Percentiles rank a stretch among this genome's conserved stretches.
phyloP scores from a whole-genome alignment of 2,888 invertebrate species.

The Mantis religiosa region DNA sequence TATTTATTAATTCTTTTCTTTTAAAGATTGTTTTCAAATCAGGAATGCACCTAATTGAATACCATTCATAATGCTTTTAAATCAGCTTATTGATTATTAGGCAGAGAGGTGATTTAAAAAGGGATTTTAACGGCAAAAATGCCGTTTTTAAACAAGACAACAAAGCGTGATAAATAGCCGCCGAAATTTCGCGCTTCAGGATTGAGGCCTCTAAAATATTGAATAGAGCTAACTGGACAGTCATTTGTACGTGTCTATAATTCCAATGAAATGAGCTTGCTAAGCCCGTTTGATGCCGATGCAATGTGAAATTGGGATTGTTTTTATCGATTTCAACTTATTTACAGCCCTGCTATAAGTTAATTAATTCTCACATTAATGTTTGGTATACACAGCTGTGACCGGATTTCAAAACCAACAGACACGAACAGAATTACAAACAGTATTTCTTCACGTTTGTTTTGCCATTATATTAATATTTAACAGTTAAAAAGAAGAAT shows the following conservation, averaged over 20 bases:
- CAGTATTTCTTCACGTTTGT: neutral
- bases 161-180: neutral
- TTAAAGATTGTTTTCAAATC: too few relatives aligned
- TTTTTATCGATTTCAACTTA: neutral
- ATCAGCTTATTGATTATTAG: too few relatives aligned
- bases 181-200: neutral
- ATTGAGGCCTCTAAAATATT: neutral
- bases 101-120: too few relatives aligned
- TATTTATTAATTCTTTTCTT: too few relatives aligned
- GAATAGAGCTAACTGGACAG: neutral
- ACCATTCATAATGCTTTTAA: too few relatives aligned
- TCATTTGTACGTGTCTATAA: neutral
- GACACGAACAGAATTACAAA: neutral
- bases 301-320: neutral
- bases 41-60: too few relatives aligned
- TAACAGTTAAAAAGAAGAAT: neutral
- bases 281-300: neutral
- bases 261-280: neutral
- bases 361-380: neutral
- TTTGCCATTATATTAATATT: neutral
- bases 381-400: neutral
- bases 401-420: neutral
- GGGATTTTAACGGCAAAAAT: too few relatives aligned
- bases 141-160: neutral
- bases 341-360: neutral